phyloP scores from a whole-genome alignment of 53 echinoderm and acorn worm species.

The Holothuria scabra region DNA sequence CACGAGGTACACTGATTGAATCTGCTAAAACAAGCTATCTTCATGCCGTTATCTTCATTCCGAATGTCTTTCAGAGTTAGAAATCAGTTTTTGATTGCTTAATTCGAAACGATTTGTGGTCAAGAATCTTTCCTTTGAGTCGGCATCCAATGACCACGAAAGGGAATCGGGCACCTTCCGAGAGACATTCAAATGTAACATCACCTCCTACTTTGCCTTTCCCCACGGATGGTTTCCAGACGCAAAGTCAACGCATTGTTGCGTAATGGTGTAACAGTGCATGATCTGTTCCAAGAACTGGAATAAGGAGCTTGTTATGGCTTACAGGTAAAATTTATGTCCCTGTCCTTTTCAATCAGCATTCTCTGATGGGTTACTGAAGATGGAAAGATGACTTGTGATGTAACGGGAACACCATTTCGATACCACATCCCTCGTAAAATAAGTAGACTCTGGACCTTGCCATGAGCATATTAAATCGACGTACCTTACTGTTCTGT shows the following conservation, averaged over 20 bases:
- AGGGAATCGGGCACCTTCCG: neutral
- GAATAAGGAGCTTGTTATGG: conserved; percentile 29
- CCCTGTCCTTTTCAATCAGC: neutral
- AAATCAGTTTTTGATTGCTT: neutral
- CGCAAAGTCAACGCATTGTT: neutral
- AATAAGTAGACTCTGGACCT: neutral
- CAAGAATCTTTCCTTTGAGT: neutral
- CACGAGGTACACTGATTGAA: neutral
- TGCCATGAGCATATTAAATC: conserved; percentile 23
- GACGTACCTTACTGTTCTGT: neutral
- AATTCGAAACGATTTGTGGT: conserved; percentile 9
- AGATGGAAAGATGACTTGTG: neutral
- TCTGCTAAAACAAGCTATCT: neutral
- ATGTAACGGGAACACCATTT: neutral
- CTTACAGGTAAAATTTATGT: conserved; percentile 4
- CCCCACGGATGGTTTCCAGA: neutral
- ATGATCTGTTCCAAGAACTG: conserved; percentile 4
- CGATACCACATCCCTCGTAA: conserved; percentile 14
- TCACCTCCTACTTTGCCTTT: neutral
- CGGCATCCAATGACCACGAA: conserved; percentile 9
- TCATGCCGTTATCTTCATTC: neutral
- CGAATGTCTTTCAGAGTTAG: neutral
- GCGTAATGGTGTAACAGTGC: conserved; percentile 10
- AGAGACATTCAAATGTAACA: neutral
- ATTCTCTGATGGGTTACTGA: neutral